Base-by-base conservation (phyloP, 2,113 vertebrate genomes). In the Guaruba guarouba region DNA sequence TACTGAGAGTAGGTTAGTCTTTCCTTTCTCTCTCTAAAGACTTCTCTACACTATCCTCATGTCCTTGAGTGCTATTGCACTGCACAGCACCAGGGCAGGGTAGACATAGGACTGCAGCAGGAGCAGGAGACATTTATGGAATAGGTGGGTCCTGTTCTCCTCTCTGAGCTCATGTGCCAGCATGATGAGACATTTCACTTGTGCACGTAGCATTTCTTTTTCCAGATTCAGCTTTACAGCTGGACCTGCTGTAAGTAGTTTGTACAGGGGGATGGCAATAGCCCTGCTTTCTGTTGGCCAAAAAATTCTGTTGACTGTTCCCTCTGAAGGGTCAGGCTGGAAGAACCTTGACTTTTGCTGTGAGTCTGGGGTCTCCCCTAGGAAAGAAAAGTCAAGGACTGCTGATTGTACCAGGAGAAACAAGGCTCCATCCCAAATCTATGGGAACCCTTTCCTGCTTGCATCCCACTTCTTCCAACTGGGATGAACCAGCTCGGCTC, bases 401-500 rank as follows among this genome's bases (percentile, higher is more conserved):
- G 29, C 6, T 62, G 61, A 5, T 22, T 2, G 37, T 44, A n/a
- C 22, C 33, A 35, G 49, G 12, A 27, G 18, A 49, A 82, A 15
- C 0, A 2, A 37, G 52, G 28, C 31, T 92, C 57, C 52, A 87
- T 52, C 82, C 82, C 52, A 79, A 4, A 75, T 3, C 39, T 17
- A 28, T 0, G 2, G 25, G 41, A 75, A 78, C 33, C 19, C 28
- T 66, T 78, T 49, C 62, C 37, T 15, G 4, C 37, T 49, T 1
- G 1, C 44, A 31, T 62, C 73, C 33, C 1, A 0, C 11, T 69
- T 43, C 68, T 59, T 17, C 17, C 17, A 37, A 8, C 29, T 17
- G 61, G 43, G 43, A 44, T 43, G 33, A 73, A 11, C 39, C 76
- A 49, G 1, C 46, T 33, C 4, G 0, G 13, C 59, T 52, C 33